Evolutionary conservation across 2,113 vertebrate species (phyloP), one percentile per base, ranked within the genome.

Genomic region (Lasiurus borealis): DNA sequence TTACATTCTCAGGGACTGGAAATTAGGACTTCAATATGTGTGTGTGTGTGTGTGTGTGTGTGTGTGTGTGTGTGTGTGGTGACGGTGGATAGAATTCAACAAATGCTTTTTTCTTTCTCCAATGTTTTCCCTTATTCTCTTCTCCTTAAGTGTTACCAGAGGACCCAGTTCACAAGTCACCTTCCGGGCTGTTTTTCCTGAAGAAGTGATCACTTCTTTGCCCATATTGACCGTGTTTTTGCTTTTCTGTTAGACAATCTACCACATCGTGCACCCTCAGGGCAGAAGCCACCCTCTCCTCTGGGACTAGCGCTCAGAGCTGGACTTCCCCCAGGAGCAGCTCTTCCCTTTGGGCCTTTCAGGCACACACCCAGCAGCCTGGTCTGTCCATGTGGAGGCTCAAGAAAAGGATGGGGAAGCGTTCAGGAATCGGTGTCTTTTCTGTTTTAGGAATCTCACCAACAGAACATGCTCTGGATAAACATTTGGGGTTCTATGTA

Each of bases 361-460:
- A 52, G 46, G 29, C 9, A 5, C 25, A 1, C 15, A 16, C 44
- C 27, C 25, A 40, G 29, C 72, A 23, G 2, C 46, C 46, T 36
- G 8, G 29, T 66, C 36, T 73, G 29, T 78, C n/a, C 19, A 25
- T 69, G 62, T 85, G 34, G 18, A 73, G 81, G 62, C 62, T 78
- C 34, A 64, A n/a, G 36, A 48, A 80, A 93, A 95, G 62, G 31
- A 34, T 2, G 15, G 68, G 62, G 78, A 86, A 40, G n/a, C 29
- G 59, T 73, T 75, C 2, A 54, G 66, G 48, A 86, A 40, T 85
- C 69, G 8, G 31, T 44, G 81, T 84, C 91, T 81, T 92, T 92
- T 90, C 77, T 84, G 73, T 71, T 84, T 86, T 87, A 90, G 76
- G 40, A 73, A 36, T 76, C 59, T 89, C 73, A 57, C 69, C 80